A percentile compares a stretch with the other conserved stretches of the same genome.
phyloP scores from a whole-genome alignment of 2,888 invertebrate genomes.

The Drosophila kuntzei region DNA sequence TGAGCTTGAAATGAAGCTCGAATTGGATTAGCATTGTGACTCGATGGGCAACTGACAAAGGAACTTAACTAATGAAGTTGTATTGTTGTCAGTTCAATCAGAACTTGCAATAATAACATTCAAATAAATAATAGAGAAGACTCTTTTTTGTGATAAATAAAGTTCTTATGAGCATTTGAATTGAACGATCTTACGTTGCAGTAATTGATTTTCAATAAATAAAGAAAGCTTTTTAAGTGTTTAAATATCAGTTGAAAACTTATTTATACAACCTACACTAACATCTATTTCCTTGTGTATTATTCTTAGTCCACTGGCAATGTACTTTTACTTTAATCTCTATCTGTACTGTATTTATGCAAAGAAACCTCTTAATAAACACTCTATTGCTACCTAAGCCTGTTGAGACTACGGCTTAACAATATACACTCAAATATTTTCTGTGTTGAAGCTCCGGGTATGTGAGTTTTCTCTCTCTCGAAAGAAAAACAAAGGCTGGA shows the following conservation, averaged over 20 bases:
- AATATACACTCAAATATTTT: slow-evolving; percentile 42
- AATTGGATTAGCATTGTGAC: slow-evolving; percentile 44
- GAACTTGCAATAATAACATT: neutral
- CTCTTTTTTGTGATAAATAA: neutral
- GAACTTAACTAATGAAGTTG: slow-evolving; percentile 50
- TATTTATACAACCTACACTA: neutral
- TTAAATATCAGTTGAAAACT: neutral
- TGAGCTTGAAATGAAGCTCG: slow-evolving; percentile 41
- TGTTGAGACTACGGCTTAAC: slow-evolving; percentile 45
- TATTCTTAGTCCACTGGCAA: slow-evolving; percentile 1
- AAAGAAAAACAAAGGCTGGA: slow-evolving; percentile 1
- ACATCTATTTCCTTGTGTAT: neutral
- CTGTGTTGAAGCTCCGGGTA: neutral
- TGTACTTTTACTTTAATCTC: slow-evolving; percentile 11
- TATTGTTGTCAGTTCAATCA: slow-evolving; percentile 21
- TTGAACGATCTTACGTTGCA: neutral
- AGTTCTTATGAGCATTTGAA: neutral
- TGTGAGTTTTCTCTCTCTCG: neutral
- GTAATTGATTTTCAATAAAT: neutral
- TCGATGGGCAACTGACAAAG: slow-evolving; percentile 28
- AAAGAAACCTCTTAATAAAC: slow-evolving; percentile 8
- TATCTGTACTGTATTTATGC: slow-evolving; percentile 2
- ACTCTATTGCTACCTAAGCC: slow-evolving; percentile 46
- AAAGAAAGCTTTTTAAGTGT: neutral
- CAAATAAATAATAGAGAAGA: neutral